Conservation (phyloP, 2,888 invertebrate genomes). For the Meloe dianella region DNA sequence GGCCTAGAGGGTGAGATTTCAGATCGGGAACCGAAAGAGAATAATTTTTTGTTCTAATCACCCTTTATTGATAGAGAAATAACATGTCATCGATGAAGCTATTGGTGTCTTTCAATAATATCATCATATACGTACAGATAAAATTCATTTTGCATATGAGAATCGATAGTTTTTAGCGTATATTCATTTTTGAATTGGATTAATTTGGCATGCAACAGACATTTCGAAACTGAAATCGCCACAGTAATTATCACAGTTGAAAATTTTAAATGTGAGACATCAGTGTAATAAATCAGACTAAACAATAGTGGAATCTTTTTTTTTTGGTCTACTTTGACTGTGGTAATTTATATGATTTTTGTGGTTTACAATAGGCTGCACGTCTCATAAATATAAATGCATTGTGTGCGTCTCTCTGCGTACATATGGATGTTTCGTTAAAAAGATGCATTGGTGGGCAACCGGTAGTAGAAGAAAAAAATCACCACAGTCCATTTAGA, state of each 20-base stretch:
- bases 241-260: conserved; percentile 27
- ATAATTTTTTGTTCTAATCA: background rate
- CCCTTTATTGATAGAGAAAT: background rate
- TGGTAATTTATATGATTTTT: conserved; percentile 39
- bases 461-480: conserved; percentile 37
- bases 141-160: background rate
- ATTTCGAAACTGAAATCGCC: conserved; percentile 21
- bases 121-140: background rate
- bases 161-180: background rate
- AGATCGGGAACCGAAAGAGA: background rate
- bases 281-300: conserved; percentile 41
- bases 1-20: background rate
- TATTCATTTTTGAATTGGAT: background rate
- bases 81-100: background rate
- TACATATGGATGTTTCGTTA: background rate
- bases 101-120: background rate
- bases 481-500: conserved; percentile 31
- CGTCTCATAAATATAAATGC: conserved; percentile 49
- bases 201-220: background rate
- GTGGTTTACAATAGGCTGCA: conserved; percentile 43
- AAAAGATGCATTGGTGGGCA: conserved; percentile 38
- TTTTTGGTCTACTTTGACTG: conserved; percentile 28
- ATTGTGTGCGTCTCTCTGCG: conserved; percentile 31
- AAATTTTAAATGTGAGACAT: conserved; percentile 23
- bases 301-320: conserved; percentile 38